Evolutionary conservation across 1,140 invertebrate species (phyloP).

Genomic region (Drosophila gunungcola): DNA sequence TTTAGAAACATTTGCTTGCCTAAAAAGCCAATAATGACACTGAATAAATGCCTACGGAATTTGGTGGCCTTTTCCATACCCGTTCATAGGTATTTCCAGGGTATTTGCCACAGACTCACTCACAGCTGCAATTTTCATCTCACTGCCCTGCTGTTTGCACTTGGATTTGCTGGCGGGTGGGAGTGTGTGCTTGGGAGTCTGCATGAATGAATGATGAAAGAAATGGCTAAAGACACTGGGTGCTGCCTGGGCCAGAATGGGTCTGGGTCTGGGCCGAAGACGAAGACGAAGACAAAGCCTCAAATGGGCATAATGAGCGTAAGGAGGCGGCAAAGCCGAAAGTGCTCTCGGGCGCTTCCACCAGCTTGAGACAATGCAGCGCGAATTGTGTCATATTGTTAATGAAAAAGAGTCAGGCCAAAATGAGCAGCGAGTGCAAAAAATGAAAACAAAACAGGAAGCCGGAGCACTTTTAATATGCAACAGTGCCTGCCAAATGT

Average conservation of each 20-base stretch:
- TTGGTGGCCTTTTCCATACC: background rate
- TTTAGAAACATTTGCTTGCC: too few species aligned
- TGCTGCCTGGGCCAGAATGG: constrained; percentile 28
- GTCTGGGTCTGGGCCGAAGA: constrained; percentile 15
- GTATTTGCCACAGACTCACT: constrained; percentile 2
- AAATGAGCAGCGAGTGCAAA: constrained; percentile 62
- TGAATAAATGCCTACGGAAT: too few species aligned
- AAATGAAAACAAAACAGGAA: constrained; percentile 66
- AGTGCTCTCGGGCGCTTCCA: constrained; percentile 73
- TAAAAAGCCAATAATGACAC: too few species aligned
- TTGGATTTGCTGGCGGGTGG: constrained; percentile 50
- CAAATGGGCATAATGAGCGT: constrained; percentile 81
- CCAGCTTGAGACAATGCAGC: constrained; percentile 67
- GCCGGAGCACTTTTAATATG: constrained; percentile 69
- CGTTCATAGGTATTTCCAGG: background rate
- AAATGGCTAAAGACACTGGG: constrained; percentile 60
- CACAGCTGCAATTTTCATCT: constrained; percentile 58
- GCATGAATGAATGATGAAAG: constrained; percentile 75
- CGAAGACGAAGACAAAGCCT: constrained; percentile 67
- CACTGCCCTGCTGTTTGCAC: constrained; percentile 60
- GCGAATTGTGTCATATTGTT: constrained; percentile 80
- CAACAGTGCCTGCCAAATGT: constrained; percentile 51
- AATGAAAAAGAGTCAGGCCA: constrained; percentile 67
- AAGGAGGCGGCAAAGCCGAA: constrained; percentile 71
- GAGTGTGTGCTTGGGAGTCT: constrained; percentile 32